A percentile compares a stretch with the other conserved stretches of the same genome.
Conservation (phyloP, 2,113 vertebrate species). For the Aptenodytes patagonicus region DNA sequence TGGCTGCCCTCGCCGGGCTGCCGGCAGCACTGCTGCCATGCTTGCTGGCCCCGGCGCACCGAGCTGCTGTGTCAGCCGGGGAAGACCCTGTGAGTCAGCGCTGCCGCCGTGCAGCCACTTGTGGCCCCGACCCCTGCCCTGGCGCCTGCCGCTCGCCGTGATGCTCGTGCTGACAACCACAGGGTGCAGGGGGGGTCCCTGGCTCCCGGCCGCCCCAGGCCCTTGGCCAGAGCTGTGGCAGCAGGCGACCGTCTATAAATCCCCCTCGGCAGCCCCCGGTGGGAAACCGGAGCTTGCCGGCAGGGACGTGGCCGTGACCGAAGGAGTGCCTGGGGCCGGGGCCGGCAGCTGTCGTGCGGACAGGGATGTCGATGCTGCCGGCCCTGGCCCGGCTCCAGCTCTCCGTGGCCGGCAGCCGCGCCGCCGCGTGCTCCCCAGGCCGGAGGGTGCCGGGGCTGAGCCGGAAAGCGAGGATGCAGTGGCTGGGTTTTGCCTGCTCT, state of each 20-base stretch:
- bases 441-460: neutral
- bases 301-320: neutral
- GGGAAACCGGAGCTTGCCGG: neutral
- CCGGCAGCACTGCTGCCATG: neutral
- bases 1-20: accelerated
- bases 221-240: neutral
- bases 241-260: accelerated
- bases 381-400: neutral
- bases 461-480: too few species aligned
- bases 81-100: slow-evolving; percentile 42
- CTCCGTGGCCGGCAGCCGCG: neutral
- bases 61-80: neutral
- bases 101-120: neutral
- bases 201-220: accelerated
- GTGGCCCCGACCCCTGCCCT: neutral
- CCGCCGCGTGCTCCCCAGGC: neutral
- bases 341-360: neutral
- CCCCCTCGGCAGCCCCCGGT: neutral
- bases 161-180: neutral
- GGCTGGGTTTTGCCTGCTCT: neutral
- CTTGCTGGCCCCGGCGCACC: neutral
- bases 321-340: neutral
- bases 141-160: neutral
- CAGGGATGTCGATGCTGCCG: neutral
- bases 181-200: neutral